A percentile compares a stretch with the other conserved stretches of the same genome.
Conservation (phyloP, 2,797 vertebrate genomes). For the Myripristis jacobus region DNA sequence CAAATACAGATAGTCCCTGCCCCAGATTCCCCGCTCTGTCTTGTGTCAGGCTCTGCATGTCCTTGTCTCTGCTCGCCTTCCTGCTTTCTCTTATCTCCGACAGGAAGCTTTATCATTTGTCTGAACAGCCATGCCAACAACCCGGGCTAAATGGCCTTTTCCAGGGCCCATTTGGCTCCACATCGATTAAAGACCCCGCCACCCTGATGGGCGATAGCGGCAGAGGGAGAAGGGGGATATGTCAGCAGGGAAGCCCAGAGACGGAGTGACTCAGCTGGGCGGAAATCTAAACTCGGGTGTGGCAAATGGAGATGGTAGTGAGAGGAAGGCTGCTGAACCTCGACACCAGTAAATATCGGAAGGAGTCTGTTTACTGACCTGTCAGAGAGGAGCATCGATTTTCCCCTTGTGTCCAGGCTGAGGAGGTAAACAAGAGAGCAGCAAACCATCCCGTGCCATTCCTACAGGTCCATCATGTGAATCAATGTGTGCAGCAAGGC, state of each 20-base stretch:
- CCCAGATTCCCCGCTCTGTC: not conserved
- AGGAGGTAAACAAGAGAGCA: constrained; percentile 54
- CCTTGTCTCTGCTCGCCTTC: constrained; percentile 13
- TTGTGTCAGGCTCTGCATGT: not conserved
- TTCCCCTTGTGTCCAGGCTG: constrained; percentile 41
- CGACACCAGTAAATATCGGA: constrained; percentile 47
- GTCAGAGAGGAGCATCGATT: constrained; percentile 58
- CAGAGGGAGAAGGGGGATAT: constrained; percentile 16
- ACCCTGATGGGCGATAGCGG: constrained; percentile 41
- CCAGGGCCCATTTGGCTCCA: constrained; percentile 55
- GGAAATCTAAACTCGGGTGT: constrained; percentile 42
- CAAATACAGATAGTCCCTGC: constrained; percentile 1
- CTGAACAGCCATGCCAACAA: constrained; percentile 49
- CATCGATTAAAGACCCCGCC: constrained; percentile 60
- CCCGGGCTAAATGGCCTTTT: constrained; percentile 59
- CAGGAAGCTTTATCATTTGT: constrained; percentile 58
- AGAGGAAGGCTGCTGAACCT: constrained; percentile 29
- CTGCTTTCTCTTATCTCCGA: constrained; percentile 42
- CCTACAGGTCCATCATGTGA: constrained; percentile 11
- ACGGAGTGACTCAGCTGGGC: constrained; percentile 44
- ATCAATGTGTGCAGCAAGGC: constrained; percentile 22
- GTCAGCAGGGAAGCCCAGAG: constrained; percentile 34
- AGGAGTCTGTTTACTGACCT: constrained; percentile 59
- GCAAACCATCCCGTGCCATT: constrained; percentile 3
- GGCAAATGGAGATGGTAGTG: constrained; percentile 23